Evolutionary conservation across 2,888 invertebrate genomes (phyloP), one percentile per base, ranked within the genome.

Genomic region (Pseudanteris insignis): DNA sequence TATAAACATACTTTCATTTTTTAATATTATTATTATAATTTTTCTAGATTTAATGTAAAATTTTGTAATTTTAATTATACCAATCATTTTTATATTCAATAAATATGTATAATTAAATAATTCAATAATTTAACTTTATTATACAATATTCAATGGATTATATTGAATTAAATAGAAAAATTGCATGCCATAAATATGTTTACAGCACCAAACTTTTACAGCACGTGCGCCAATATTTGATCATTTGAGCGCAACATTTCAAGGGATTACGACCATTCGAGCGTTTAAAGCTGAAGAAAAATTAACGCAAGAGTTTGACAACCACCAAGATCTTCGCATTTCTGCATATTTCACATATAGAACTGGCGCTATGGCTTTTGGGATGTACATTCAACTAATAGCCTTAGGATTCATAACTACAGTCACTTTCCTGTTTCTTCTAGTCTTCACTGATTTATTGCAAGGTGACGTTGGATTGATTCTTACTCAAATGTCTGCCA

Each of bases 151-250:
- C n/a, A n/a, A n/a, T n/a, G n/a, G n/a, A n/a, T n/a, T n/a, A n/a
- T n/a, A 77, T 14, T 10, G 9, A 7, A 36, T n/a, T n/a, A n/a
- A n/a, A n/a, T n/a, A n/a, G n/a, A n/a, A n/a, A n/a, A n/a, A n/a
- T n/a, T n/a, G n/a, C n/a, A n/a, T n/a, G n/a, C n/a, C n/a, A n/a
- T n/a, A n/a, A n/a, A n/a, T n/a, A n/a, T n/a, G n/a, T 21, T 21
- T 21, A 7, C 21, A n/a, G n/a, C n/a, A n/a, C 21, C 21, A 21
- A 6, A 18, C 18, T 7, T 25, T 40, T 40, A 9, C 30, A 93
- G 93, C 93, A 63, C 89, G 95, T 54, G 95, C 95, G 70, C 97
- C 97, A 0, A 92, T 98, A 8, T 97, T 95, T 81, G 90, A 92
- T 2, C 96, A 96, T 76, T 82, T 97, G 70, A 92, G 89, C 73